These are phyloP conservation scores for Anthopleura xanthogrammica DNA, from an alignment of 92 coral and sea anemone genomes.

Conservation along the genomic window DNA sequence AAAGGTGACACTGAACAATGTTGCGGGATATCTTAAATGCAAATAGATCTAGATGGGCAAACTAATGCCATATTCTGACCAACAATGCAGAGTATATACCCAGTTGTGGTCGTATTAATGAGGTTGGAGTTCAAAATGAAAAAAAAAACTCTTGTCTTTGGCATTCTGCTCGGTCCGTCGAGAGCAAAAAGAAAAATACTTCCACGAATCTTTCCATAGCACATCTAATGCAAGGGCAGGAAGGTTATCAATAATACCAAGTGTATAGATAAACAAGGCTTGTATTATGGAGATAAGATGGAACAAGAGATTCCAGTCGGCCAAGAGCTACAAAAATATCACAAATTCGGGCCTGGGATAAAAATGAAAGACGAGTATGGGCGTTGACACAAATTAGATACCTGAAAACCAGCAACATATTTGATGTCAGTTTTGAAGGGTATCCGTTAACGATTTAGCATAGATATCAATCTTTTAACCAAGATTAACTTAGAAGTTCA, in stretches of 20 bases:
- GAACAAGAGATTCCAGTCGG: background rate
- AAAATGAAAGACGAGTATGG: background rate
- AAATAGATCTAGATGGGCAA: too few species aligned
- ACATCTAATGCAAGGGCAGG: slow-evolving; percentile 2
- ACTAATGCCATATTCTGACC: too few species aligned
- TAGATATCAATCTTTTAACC: slow-evolving; percentile 5
- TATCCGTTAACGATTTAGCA: slow-evolving; percentile 14
- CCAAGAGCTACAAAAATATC: background rate
- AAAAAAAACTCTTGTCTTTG: too few species aligned
- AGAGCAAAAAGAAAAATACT: background rate
- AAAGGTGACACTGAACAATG: background rate
- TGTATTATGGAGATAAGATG: slow-evolving; percentile 23
- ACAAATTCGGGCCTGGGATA: background rate
- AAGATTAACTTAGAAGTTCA: slow-evolving; percentile 8
- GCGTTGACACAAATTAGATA: slow-evolving; percentile 22
- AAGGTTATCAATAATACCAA: slow-evolving; percentile 24
- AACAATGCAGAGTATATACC: too few species aligned
- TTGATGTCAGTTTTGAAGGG: slow-evolving; percentile 13
- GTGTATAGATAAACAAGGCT: slow-evolving; percentile 19
- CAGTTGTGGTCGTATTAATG: too few species aligned
- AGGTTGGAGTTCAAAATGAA: background rate
- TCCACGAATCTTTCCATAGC: background rate
- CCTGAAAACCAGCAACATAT: background rate
- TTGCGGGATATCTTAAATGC: background rate
- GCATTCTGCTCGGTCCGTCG: background rate